Evolutionary conservation across 2,113 vertebrate genomes (phyloP).

Genomic region (Panurus biarmicus): DNA sequence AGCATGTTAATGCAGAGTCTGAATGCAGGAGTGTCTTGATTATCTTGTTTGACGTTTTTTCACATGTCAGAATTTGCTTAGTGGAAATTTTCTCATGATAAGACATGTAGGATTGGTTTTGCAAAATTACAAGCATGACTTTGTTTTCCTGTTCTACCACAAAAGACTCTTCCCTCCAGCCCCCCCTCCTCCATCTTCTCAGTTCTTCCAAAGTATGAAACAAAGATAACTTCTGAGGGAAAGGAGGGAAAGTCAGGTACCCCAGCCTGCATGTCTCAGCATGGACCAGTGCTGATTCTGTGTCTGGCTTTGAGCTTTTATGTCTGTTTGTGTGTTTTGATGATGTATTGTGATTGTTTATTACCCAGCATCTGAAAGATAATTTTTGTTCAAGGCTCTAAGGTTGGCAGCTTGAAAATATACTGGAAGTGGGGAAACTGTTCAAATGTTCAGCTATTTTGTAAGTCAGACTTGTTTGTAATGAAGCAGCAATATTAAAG

Average conservation of each 20-base stretch:
- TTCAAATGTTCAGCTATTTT: neutral
- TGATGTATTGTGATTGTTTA: slow-evolving; percentile 34
- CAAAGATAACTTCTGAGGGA: slow-evolving; percentile 40
- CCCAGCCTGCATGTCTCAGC: slow-evolving; percentile 26
- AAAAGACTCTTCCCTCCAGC: slow-evolving; percentile 12
- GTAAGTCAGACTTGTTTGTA: neutral
- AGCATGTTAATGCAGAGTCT: slow-evolving; percentile 24
- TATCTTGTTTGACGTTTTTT: slow-evolving; percentile 29
- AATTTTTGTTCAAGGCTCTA: neutral
- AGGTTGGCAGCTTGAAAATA: neutral
- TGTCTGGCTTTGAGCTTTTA: slow-evolving; percentile 49
- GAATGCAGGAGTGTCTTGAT: slow-evolving; percentile 8
- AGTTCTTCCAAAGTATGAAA: slow-evolving; percentile 19
- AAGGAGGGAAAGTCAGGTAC: neutral
- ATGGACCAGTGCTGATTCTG: slow-evolving; percentile 11
- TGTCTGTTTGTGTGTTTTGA: slow-evolving; percentile 25
- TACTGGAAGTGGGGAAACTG: neutral
- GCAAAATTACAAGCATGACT: slow-evolving; percentile 18
- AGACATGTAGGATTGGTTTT: slow-evolving; percentile 15
- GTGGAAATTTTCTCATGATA: slow-evolving; percentile 46
- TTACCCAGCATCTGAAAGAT: slow-evolving; percentile 22
- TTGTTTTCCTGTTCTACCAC: slow-evolving; percentile 43
- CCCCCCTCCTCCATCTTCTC: neutral
- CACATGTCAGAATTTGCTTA: neutral
- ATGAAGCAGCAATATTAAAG: neutral